A percentile compares a stretch with the other conserved stretches of the same genome.
These are phyloP conservation scores for Otolemur crassicaudatus DNA, from an alignment of 2,797 vertebrate species.

Conservation along the genomic window DNA sequence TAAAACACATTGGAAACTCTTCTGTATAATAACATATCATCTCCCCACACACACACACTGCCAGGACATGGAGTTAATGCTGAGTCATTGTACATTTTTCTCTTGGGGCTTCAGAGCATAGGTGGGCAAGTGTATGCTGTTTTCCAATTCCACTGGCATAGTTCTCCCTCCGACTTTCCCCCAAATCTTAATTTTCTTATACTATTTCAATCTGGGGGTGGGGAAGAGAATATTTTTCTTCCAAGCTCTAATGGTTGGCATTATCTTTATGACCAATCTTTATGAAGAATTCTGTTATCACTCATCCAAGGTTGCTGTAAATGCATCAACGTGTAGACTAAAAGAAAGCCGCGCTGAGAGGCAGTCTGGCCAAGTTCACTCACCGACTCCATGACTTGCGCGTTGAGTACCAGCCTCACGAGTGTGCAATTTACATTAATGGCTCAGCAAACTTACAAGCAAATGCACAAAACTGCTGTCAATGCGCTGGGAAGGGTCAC, in stretches of 20 bases:
- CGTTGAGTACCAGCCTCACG: neutral
- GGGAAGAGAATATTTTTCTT: slow-evolving; percentile 12
- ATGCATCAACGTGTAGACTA: neutral
- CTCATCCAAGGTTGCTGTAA: neutral
- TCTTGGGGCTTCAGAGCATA: neutral
- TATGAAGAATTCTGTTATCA: neutral
- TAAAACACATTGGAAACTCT: neutral
- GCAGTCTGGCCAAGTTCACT: neutral
- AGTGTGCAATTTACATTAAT: neutral
- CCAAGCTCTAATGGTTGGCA: neutral
- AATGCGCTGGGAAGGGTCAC: accelerated
- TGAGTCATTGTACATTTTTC: neutral
- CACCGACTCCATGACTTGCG: accelerated
- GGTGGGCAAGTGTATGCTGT: neutral
- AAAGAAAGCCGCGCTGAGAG: neutral
- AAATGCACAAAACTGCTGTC: neutral
- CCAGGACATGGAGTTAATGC: neutral
- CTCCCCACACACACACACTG: too few species aligned
- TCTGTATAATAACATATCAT: neutral
- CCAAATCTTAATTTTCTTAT: neutral
- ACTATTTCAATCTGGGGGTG: neutral
- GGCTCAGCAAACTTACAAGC: neutral
- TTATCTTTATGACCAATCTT: slow-evolving; percentile 1
- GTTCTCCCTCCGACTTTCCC: neutral
- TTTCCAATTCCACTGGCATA: neutral